Percentiles rank a stretch among this genome's conserved stretches.
phyloP scores from a whole-genome alignment of 2,113 vertebrate species.

The Oryzias melastigma region DNA sequence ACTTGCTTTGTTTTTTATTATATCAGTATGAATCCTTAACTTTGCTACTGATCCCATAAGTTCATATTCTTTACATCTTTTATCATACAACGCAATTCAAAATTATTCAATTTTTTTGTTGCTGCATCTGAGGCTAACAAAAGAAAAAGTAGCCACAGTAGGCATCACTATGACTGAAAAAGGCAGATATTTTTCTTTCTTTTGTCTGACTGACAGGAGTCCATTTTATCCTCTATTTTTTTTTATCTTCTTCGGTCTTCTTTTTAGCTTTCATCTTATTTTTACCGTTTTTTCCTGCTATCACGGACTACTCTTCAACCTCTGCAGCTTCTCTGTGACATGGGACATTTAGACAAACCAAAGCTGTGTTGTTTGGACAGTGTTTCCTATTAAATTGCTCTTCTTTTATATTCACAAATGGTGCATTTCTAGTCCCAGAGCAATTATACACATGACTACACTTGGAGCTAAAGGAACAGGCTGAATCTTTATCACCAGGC shows the following conservation, averaged over 20 bases:
- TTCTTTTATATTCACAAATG: constrained; percentile 76
- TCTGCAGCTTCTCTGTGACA: constrained; percentile 59
- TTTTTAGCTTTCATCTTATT: constrained; percentile 3
- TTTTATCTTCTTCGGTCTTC: constrained; percentile 19
- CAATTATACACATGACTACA: constrained; percentile 77
- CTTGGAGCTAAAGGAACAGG: constrained; percentile 73
- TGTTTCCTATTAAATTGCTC: constrained; percentile 69
- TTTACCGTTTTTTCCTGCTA: constrained; percentile 18
- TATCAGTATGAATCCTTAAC: too few species aligned
- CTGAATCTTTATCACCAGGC: constrained; percentile 73
- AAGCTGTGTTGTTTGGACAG: constrained; percentile 71
- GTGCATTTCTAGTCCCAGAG: constrained; percentile 75
- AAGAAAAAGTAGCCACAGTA: too few species aligned
- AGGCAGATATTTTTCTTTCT: too few species aligned
- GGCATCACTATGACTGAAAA: too few species aligned
- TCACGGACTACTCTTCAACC: constrained; percentile 38
- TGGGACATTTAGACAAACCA: constrained; percentile 65
- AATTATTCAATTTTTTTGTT: too few species aligned
- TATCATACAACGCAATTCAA: too few species aligned
- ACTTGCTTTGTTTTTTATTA: too few species aligned
- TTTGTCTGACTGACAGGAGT: background rate
- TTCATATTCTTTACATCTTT: too few species aligned
- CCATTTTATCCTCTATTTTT: constrained; percentile 11
- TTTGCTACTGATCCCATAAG: too few species aligned
- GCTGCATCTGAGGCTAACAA: too few species aligned